Evolutionary conservation across 2,888 invertebrate genomes (phyloP).

Genomic region (Apodemia hepburni): DNA sequence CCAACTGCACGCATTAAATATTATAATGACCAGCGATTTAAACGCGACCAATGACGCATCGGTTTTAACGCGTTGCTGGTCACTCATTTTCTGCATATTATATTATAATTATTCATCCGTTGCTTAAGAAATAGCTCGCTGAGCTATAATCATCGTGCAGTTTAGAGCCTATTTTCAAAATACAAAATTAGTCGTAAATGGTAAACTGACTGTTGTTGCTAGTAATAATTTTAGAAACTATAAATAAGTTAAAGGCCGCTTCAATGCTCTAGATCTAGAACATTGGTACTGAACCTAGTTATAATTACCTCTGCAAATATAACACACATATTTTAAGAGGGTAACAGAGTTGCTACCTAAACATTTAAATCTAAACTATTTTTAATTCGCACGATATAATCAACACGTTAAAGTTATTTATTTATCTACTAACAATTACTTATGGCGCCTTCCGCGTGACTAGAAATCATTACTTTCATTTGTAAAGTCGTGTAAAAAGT

Average conservation of each 20-base stretch:
- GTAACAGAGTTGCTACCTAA: too few relatives aligned
- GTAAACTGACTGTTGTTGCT: background rate
- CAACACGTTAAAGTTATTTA: too few relatives aligned
- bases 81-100: conserved; percentile 54
- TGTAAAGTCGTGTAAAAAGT: too few relatives aligned
- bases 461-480: too few relatives aligned
- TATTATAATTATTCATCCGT: conserved; percentile 39
- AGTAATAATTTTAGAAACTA: background rate
- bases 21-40: conserved; percentile 56
- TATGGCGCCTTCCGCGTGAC: too few relatives aligned
- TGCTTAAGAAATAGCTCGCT: conserved; percentile 39
- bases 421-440: too few relatives aligned
- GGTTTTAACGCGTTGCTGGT: conserved; percentile 65
- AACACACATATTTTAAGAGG: too few relatives aligned
- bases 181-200: background rate
- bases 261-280: too few relatives aligned
- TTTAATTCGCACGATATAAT: too few relatives aligned
- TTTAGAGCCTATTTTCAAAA: conserved; percentile 19
- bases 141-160: conserved; percentile 36
- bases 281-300: too few relatives aligned
- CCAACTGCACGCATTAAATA: conserved; percentile 62
- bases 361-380: too few relatives aligned
- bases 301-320: too few relatives aligned
- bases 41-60: conserved; percentile 74
- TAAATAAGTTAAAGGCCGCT: background rate